Evolutionary conservation across 2,888 invertebrate species (phyloP).

Genomic region (Drosophila rubida): DNA sequence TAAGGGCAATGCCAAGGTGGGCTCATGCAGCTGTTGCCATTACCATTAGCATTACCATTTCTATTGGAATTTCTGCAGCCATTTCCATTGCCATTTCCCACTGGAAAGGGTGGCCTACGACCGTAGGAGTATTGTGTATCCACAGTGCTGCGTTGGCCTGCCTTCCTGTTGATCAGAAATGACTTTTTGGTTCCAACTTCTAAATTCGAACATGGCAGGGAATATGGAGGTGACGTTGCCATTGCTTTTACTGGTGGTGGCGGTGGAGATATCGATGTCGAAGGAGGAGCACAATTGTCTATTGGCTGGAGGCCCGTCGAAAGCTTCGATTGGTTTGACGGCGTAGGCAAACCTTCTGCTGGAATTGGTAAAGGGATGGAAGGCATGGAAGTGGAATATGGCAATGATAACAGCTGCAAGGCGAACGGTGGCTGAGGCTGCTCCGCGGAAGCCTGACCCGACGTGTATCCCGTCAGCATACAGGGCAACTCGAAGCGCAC

Average conservation of each 20-base stretch:
- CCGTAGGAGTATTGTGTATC: conserved; percentile 6
- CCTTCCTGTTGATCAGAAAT: conserved; percentile 2
- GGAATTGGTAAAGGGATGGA: neutral
- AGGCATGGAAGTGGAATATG: conserved; percentile 5
- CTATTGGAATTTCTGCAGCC: conserved; percentile 4
- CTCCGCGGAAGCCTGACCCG: conserved; percentile 6
- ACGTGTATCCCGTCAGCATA: conserved; percentile 18
- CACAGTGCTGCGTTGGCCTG: neutral
- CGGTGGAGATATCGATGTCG: neutral
- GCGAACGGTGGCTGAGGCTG: conserved; percentile 14
- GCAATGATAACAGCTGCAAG: conserved; percentile 42
- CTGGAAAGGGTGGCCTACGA: conserved; percentile 1
- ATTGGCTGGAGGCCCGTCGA: neutral
- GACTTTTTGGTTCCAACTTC: neutral
- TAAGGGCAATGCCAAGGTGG: conserved; percentile 50
- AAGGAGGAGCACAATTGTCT: neutral
- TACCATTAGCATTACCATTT: neutral
- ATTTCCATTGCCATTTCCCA: neutral
- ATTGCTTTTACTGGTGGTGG: neutral
- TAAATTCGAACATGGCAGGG: neutral
- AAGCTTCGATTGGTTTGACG: neutral
- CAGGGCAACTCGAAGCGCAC: conserved; percentile 36
- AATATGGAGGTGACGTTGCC: neutral
- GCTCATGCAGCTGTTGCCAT: conserved; percentile 30
- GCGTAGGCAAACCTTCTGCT: neutral